A percentile compares a stretch with the other conserved stretches of the same genome.
phyloP scores from a whole-genome alignment of 2,113 vertebrate species.

The Oncorhynchus clarkii region DNA sequence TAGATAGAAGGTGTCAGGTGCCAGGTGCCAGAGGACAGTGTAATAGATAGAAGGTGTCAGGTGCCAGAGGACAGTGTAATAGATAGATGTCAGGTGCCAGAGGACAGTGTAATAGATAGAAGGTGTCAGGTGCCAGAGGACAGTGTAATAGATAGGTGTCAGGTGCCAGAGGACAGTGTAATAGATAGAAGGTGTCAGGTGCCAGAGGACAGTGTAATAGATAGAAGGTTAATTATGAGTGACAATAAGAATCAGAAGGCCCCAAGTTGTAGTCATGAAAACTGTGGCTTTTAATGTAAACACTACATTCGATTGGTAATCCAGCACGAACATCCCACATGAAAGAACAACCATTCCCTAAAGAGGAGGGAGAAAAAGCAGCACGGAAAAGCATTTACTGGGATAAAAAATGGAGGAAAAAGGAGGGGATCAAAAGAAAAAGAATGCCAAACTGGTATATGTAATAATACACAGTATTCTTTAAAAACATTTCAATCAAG shows the following conservation, averaged over 20 bases:
- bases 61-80: too few relatives aligned
- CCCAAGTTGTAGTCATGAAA: slow-evolving; percentile 77
- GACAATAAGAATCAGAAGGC: slow-evolving; percentile 28
- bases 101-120: too few relatives aligned
- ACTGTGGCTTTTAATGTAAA: slow-evolving; percentile 93
- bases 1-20: too few relatives aligned
- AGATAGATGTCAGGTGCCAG: too few relatives aligned
- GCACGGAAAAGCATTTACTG: slow-evolving; percentile 66
- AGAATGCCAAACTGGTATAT: slow-evolving; percentile 58
- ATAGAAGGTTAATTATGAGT: neutral
- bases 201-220: too few relatives aligned
- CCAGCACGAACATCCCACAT: slow-evolving; percentile 94
- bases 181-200: too few relatives aligned
- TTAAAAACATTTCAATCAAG: slow-evolving; percentile 39
- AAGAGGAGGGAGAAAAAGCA: slow-evolving; percentile 68
- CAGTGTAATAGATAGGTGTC: too few relatives aligned
- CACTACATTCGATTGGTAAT: slow-evolving; percentile 95
- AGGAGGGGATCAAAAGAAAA: slow-evolving; percentile 21
- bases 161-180: too few relatives aligned
- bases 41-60: too few relatives aligned
- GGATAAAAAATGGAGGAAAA: slow-evolving; percentile 48
- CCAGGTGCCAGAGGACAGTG: too few relatives aligned
- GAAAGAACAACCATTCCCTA: slow-evolving; percentile 95
- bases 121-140: too few relatives aligned
- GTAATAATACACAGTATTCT: slow-evolving; percentile 65